Base-by-base conservation (phyloP, 2,797 vertebrate species). In the Acanthurus lineatus region DNA sequence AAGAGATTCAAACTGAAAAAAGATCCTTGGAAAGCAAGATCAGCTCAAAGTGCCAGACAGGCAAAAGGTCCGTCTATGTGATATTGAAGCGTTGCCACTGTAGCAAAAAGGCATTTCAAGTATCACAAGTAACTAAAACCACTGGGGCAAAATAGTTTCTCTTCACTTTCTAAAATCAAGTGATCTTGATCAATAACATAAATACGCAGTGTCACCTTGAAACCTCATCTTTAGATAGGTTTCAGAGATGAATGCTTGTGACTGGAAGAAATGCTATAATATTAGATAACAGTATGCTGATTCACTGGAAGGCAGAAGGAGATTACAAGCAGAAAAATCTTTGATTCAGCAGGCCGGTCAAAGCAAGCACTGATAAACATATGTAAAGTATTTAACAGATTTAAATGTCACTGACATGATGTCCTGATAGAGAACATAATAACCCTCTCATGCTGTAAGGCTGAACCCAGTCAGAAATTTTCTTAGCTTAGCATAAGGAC, bases 161-260 rank as follows among this genome's bases (percentile, higher is more conserved):
- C 20, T 44, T 53, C 1, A 28, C 16, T 82, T 69, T 76, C 67
- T 69, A 1, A 0, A 32, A 63, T 73, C 51, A 60, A 53, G 45
- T 47, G 11, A 60, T 63, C 38, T 60, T 54, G 15, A 82, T 87
- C 58, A 52, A 64, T 76, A 51, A 67, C 4, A 49, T 22, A 14
- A 74, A 40, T 17, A 54, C 28, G 9, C 25, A 62, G 40, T 45
- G 60, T 85, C 68, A 81, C 77, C 69, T 74, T 81, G 68, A 73
- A 79, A 60, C 6, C 10, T 47, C 54, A 54, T 51, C 38, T 53
- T 56, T 45, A 68, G 17, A 19, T 20, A 48, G 9, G 11, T 58
- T 48, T 62, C 40, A 25, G 9, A 40, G 32, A 56, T 60, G 6
- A 62, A 49, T 17, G 32, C 15, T 60, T 57, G 9, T 61, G 25